These are phyloP conservation scores for Polypterus senegalus DNA, from an alignment of 2,113 vertebrate genomes.

Conservation along the genomic window DNA sequence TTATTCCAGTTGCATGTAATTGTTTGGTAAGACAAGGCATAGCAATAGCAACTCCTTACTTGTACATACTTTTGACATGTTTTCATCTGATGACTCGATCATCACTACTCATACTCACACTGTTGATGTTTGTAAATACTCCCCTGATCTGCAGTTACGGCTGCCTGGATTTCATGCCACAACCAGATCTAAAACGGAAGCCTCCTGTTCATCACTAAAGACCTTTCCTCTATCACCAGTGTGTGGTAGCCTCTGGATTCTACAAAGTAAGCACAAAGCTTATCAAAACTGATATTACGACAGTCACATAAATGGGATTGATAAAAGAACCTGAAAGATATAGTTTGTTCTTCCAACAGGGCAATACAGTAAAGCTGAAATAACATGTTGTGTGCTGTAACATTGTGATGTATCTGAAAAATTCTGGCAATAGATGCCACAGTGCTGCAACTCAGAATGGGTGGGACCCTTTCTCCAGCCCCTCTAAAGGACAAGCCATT, in stretches of 20 bases:
- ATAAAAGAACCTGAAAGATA: conserved; percentile 4
- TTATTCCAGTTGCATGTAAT: too few relatives aligned
- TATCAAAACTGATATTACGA: conserved; percentile 10
- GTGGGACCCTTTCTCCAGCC: conserved; percentile 11
- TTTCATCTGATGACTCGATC: too few relatives aligned
- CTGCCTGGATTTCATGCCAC: conserved; percentile 10
- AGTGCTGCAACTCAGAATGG: conserved; percentile 13
- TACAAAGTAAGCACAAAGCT: conserved; percentile 13
- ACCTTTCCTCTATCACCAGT: conserved; percentile 11
- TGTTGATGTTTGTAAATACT: too few relatives aligned
- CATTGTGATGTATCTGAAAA: conserved; percentile 6
- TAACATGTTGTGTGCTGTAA: conserved; percentile 4
- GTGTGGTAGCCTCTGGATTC: conserved; percentile 14
- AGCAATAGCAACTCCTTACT: too few relatives aligned
- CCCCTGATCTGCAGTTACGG: too few relatives aligned
- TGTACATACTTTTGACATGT: too few relatives aligned
- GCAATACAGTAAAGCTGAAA: conserved; percentile 7
- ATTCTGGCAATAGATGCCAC: conserved; percentile 10
- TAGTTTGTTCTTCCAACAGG: too few relatives aligned
- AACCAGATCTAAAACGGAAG: conserved; percentile 7
- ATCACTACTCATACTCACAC: too few relatives aligned
- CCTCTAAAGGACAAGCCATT: conserved; percentile 10
- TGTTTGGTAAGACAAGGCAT: too few relatives aligned
- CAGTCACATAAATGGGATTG: conserved; percentile 8
- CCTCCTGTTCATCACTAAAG: conserved; percentile 5